phyloP scores from a whole-genome alignment of 1,140 invertebrate species.

The Leguminivora glycinivorella region DNA sequence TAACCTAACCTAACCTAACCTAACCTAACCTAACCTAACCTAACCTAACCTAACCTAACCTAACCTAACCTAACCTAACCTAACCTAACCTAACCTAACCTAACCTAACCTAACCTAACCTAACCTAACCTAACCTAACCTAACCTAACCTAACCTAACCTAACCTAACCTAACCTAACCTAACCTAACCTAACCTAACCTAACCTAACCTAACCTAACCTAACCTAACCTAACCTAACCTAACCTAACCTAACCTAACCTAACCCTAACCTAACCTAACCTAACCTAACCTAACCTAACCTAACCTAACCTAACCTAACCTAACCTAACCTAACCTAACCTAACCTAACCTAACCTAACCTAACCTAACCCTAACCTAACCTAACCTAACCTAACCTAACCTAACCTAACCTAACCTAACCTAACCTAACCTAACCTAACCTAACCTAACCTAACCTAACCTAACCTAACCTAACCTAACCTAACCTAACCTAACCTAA shows the following conservation, averaged over 20 bases:
- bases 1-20: constrained; percentile 31
- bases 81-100: constrained; percentile 32
- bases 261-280: constrained; percentile 50
- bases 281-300: too few species aligned
- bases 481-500: too few species aligned
- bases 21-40: constrained; percentile 38
- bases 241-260: constrained; percentile 60
- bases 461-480: too few species aligned
- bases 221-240: constrained; percentile 55
- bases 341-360: too few species aligned
- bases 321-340: too few species aligned
- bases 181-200: constrained; percentile 40
- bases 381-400: too few species aligned
- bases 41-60: constrained; percentile 35
- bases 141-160: constrained; percentile 41
- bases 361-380: too few species aligned
- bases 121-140: constrained; percentile 27
- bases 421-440: too few species aligned
- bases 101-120: constrained; percentile 37
- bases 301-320: too few species aligned
- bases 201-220: constrained; percentile 41
- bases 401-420: too few species aligned
- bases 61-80: constrained; percentile 36
- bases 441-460: too few species aligned
- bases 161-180: constrained; percentile 35